These are phyloP conservation scores for Euura lappo DNA, from an alignment of 1,140 invertebrate genomes.

Conservation along the genomic window DNA sequence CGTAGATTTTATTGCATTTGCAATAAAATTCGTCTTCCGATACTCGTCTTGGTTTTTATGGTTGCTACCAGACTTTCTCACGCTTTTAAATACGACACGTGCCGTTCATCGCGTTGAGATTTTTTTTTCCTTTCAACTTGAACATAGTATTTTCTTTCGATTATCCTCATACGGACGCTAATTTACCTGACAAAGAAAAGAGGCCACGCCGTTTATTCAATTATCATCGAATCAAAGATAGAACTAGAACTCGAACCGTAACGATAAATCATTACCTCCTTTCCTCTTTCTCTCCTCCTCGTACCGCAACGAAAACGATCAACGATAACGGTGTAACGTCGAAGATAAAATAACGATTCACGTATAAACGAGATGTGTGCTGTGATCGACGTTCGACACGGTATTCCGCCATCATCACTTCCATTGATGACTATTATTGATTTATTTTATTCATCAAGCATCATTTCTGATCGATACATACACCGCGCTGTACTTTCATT, in stretches of 20 bases:
- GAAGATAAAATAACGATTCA: background rate
- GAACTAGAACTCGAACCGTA: background rate
- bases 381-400: background rate
- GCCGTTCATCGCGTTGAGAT: background rate
- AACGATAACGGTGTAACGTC: background rate
- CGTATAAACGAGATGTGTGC: background rate
- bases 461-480: no score
- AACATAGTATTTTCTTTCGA: background rate
- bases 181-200: background rate
- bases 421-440: background rate
- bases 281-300: background rate
- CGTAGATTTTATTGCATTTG: no score
- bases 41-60: no score
- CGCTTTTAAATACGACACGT: background rate
- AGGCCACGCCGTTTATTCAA: conserved; percentile 3
- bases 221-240: background rate
- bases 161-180: background rate
- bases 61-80: background rate
- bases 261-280: background rate
- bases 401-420: background rate
- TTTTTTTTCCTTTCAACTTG: background rate
- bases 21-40: no score
- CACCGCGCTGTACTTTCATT: no score
- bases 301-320: background rate
- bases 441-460: background rate